Evolutionary conservation across 2,797 vertebrate genomes (phyloP).

Genomic region (Cyclura pinguis): DNA sequence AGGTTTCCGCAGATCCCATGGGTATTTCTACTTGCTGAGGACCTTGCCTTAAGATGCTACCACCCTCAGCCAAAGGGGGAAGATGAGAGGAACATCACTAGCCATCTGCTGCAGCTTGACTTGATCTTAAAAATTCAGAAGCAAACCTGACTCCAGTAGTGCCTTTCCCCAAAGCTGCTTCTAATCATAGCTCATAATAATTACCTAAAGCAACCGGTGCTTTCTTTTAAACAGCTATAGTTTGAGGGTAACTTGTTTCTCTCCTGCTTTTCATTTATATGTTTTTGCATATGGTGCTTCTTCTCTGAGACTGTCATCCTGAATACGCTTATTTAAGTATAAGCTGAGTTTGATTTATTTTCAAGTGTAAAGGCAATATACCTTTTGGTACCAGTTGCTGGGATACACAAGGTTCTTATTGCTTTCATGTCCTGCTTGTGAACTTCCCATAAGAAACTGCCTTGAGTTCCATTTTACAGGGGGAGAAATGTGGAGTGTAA

Average conservation of each 20-base stretch:
- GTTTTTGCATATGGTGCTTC: neutral
- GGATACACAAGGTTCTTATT: too few relatives aligned
- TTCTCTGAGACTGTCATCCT: neutral
- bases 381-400: neutral
- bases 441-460: neutral
- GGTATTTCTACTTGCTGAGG: neutral
- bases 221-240: neutral
- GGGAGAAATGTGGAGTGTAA: neutral
- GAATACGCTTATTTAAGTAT: neutral
- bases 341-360: neutral
- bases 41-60: neutral
- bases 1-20: neutral
- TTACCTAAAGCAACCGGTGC: neutral
- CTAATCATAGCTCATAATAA: conserved; percentile 1
- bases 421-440: neutral
- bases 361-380: neutral
- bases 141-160: neutral
- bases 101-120: neutral
- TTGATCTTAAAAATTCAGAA: conserved; percentile 7
- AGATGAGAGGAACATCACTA: neutral
- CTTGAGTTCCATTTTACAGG: neutral
- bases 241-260: neutral
- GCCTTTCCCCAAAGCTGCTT: neutral
- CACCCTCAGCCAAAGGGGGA: neutral
- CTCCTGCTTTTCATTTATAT: neutral